A percentile compares a stretch with the other conserved stretches of the same genome.
These are phyloP conservation scores for Gavialis gangeticus DNA, from an alignment of 2,113 vertebrate species.

Conservation along the genomic window DNA sequence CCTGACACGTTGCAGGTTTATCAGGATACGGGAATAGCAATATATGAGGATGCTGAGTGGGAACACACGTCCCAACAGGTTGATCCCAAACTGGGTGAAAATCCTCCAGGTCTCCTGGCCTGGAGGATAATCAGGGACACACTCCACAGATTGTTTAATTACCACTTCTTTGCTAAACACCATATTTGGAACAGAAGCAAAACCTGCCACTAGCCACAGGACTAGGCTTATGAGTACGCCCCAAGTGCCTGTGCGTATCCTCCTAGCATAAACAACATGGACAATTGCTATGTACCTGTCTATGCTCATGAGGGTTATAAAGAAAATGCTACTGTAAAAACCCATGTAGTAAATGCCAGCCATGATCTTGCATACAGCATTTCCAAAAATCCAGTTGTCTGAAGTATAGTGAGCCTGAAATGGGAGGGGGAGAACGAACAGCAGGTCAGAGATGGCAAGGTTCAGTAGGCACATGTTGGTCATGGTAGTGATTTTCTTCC, in stretches of 20 bases:
- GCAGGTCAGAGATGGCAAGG: conserved; percentile 86
- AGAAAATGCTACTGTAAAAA: conserved; percentile 89
- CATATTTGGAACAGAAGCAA: conserved; percentile 84
- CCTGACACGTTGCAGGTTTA: conserved; percentile 78
- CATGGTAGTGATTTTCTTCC: conserved; percentile 81
- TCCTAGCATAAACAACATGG: conserved; percentile 85
- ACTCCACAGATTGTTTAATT: not conserved
- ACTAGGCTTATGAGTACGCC: conserved; percentile 79
- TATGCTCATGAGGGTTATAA: conserved; percentile 89
- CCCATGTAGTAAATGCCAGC: conserved; percentile 83
- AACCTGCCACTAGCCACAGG: conserved; percentile 82
- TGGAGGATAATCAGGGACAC: conserved; percentile 48
- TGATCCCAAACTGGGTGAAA: conserved; percentile 80
- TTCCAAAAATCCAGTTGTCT: conserved; percentile 85
- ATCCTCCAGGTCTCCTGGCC: conserved; percentile 78
- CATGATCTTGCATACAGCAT: conserved; percentile 82
- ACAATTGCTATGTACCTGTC: conserved; percentile 93
- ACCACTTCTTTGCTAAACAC: conserved; percentile 54
- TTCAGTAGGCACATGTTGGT: conserved; percentile 91
- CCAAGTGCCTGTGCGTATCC: conserved; percentile 77
- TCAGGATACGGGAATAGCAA: conserved; percentile 89
- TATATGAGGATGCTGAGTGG: conserved; percentile 84
- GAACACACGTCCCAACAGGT: conserved; percentile 83
- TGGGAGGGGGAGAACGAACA: conserved; percentile 85
- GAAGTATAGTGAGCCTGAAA: conserved; percentile 84